A percentile compares a stretch with the other conserved stretches of the same genome.
Evolutionary conservation across 2,797 vertebrate genomes (phyloP).

Genomic region (Pseudochromis fuscus): DNA sequence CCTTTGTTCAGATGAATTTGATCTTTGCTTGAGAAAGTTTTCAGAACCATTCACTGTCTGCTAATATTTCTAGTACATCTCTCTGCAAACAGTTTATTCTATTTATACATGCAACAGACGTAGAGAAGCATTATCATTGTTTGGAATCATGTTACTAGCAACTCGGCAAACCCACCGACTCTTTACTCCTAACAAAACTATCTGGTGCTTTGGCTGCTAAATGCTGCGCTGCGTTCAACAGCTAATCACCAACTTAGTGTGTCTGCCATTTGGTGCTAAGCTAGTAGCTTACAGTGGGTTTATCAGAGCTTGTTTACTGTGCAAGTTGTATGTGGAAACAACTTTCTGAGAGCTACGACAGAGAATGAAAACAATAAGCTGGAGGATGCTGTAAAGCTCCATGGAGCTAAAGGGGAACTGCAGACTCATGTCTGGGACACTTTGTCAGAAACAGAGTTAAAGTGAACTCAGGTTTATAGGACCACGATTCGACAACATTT

Average conservation of each 20-base stretch:
- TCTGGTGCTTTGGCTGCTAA: not conserved
- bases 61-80: not conserved
- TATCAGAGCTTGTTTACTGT: not conserved
- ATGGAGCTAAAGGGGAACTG: not conserved
- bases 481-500: not conserved
- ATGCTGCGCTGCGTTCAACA: not conserved
- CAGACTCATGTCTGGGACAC: not conserved
- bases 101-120: not conserved
- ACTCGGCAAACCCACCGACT: not conserved
- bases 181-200: not conserved
- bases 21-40: not conserved
- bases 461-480: not conserved
- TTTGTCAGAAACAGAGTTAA: constrained; percentile 7
- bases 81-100: not conserved
- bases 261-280: not conserved
- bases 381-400: not conserved
- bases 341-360: not conserved
- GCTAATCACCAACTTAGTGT: not conserved
- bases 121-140: not conserved
- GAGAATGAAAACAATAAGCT: not conserved
- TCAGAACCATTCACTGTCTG: not conserved
- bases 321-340: not conserved
- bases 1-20: not conserved
- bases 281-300: not conserved
- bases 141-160: not conserved